Conservation (phyloP, 2,888 invertebrate genomes). For the Heliothis peltigera region DNA sequence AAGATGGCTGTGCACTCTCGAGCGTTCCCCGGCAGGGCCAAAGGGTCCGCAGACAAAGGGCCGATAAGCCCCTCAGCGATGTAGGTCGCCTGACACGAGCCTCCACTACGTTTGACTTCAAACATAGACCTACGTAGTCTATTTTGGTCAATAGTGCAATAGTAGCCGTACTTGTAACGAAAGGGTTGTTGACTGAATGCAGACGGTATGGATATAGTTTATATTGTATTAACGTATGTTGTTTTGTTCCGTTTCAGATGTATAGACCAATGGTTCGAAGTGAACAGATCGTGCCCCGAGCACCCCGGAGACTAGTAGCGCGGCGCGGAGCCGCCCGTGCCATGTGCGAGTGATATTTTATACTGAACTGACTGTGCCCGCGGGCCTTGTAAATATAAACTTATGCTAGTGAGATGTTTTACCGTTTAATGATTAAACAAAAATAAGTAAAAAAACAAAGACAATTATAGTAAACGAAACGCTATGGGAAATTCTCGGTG, state of each 20-base stretch:
- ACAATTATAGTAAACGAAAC: conserved; percentile 78
- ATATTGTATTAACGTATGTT: conserved; percentile 19
- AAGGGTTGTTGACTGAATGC: not conserved
- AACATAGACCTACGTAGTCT: conserved; percentile 10
- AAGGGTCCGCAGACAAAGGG: conserved; percentile 54
- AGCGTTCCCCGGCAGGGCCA: conserved; percentile 21
- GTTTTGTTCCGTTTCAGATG: conserved; percentile 92
- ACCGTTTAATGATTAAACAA: conserved; percentile 82
- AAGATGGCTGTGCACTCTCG: conserved; percentile 25
- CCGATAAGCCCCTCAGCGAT: conserved; percentile 55
- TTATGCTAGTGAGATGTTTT: conserved; percentile 88
- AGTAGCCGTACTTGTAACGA: not conserved
- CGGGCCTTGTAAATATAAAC: conserved; percentile 84
- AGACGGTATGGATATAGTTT: not conserved
- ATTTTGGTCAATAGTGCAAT: conserved; percentile 1
- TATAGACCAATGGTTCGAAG: conserved; percentile 99
- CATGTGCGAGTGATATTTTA: conserved; percentile 82
- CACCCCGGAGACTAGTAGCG: conserved; percentile 98
- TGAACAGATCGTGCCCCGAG: conserved; percentile 99
- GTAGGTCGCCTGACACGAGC: conserved; percentile 60
- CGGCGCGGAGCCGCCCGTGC: conserved; percentile 88
- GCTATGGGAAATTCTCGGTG: conserved; percentile 82
- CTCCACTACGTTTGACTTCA: conserved; percentile 48
- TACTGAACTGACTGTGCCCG: conserved; percentile 85
- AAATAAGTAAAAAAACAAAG: conserved; percentile 80